These are phyloP conservation scores for Sarcophaga caerulescens DNA, from an alignment of 2,888 invertebrate genomes.

Conservation along the genomic window DNA sequence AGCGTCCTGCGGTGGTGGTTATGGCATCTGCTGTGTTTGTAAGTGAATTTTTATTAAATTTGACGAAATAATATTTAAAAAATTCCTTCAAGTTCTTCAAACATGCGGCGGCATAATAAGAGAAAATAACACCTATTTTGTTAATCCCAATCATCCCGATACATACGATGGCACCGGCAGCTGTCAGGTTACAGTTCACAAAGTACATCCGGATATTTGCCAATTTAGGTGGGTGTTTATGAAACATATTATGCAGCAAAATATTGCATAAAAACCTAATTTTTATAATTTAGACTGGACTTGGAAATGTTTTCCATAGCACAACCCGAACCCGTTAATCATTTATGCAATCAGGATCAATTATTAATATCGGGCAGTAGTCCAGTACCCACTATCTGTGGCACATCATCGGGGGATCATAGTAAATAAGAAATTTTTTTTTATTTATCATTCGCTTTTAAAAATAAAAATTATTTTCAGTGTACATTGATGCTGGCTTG, in stretches of 20 bases:
- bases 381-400: conserved; percentile 91
- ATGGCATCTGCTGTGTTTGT: conserved; percentile 81
- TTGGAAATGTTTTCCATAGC: conserved; percentile 89
- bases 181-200: conserved; percentile 91
- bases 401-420: conserved; percentile 90
- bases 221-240: conserved; percentile 86
- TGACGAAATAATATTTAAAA: background rate
- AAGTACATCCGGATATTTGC: conserved; percentile 89
- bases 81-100: conserved; percentile 84
- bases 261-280: no score
- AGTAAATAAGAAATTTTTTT: conserved; percentile 82
- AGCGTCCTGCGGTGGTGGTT: conserved; percentile 88
- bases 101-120: conserved; percentile 89
- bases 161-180: conserved; percentile 89
- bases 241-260: background rate
- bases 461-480: conserved; percentile 81
- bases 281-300: conserved; percentile 84
- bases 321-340: conserved; percentile 88
- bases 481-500: conserved; percentile 91
- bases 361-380: conserved; percentile 92
- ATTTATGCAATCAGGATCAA: conserved; percentile 92
- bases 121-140: conserved; percentile 93
- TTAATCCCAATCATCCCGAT: conserved; percentile 90
- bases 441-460: background rate
- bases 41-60: conserved; percentile 61